Conservation (phyloP, 2,113 vertebrate genomes). For the Rattus rattus region DNA sequence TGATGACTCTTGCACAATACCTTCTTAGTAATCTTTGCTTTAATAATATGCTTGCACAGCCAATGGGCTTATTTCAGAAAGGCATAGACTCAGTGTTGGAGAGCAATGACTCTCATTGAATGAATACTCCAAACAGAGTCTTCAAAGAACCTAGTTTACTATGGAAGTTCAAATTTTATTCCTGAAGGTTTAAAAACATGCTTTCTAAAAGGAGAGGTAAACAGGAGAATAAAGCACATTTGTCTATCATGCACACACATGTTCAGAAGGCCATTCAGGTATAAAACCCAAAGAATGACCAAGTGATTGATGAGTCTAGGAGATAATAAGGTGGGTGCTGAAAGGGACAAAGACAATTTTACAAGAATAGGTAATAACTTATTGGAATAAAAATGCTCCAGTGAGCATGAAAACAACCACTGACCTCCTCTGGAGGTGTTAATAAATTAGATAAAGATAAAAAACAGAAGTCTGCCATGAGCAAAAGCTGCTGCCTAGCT, state of each 20-base stretch:
- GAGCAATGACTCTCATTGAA: background rate
- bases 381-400: background rate
- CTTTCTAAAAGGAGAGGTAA: background rate
- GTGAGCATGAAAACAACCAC: background rate
- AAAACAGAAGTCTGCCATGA: background rate
- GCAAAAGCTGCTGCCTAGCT: background rate
- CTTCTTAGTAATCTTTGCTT: background rate
- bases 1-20: slow-evolving; percentile 3
- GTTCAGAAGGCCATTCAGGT: background rate
- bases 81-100: background rate
- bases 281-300: background rate
- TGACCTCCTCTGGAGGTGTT: background rate
- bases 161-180: background rate
- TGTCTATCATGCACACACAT: background rate
- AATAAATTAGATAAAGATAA: background rate
- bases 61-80: background rate
- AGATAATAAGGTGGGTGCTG: background rate
- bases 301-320: background rate
- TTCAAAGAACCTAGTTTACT: slow-evolving; percentile 9
- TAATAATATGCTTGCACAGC: slow-evolving; percentile 2
- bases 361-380: background rate
- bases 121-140: background rate
- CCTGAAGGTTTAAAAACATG: background rate
- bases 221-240: background rate
- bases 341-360: background rate